A percentile compares a stretch with the other conserved stretches of the same genome.
These are phyloP conservation scores for Hapalemur alaotrensis DNA, from an alignment of 2,797 vertebrate genomes.

Conservation along the genomic window DNA sequence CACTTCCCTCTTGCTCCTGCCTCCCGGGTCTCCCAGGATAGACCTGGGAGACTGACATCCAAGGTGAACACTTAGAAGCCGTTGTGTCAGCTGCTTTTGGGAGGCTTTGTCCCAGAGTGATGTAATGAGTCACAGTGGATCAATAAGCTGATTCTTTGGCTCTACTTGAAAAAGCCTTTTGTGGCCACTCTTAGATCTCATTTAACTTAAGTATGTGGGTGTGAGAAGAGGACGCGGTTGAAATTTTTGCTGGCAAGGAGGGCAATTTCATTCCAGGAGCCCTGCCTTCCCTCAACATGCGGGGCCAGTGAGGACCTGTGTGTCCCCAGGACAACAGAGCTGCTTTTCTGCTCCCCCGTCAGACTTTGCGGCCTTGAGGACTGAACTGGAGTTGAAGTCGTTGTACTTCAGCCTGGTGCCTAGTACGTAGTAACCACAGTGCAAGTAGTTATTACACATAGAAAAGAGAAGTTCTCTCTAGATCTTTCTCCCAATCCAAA, in stretches of 20 bases:
- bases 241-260: neutral
- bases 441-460: neutral
- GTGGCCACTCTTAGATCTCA: constrained; percentile 3
- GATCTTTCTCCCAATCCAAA: neutral
- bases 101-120: constrained; percentile 31
- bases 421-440: neutral
- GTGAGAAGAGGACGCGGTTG: neutral
- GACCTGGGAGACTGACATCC: neutral
- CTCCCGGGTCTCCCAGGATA: neutral
- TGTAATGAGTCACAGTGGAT: constrained; percentile 70
- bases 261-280: neutral
- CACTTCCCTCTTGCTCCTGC: neutral
- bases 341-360: neutral
- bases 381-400: neutral
- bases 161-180: constrained; percentile 53
- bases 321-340: neutral
- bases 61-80: constrained; percentile 41
- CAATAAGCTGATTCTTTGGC: constrained; percentile 60
- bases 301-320: neutral
- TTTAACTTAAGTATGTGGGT: neutral
- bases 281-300: neutral
- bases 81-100: constrained; percentile 49
- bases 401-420: neutral
- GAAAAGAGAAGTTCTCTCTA: neutral
- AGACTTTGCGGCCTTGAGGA: neutral